Conservation (phyloP, 1,140 invertebrate species). For the Danaus plexippus region DNA sequence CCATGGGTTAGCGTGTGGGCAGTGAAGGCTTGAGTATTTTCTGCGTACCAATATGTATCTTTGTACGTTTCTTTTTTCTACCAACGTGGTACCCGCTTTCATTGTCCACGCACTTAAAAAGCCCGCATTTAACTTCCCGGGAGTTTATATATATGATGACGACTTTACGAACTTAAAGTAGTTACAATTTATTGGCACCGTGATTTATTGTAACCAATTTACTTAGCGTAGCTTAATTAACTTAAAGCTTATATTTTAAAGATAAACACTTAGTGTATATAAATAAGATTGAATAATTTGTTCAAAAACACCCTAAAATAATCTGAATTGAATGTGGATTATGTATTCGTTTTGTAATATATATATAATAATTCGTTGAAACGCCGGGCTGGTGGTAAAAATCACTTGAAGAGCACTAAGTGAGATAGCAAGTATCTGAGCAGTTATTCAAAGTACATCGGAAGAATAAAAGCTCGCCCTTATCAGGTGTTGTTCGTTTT, state of each 20-base stretch:
- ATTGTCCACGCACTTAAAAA: conserved; percentile 56
- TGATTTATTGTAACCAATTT: conserved; percentile 17
- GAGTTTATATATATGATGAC: conserved; percentile 47
- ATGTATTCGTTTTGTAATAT: too few species aligned
- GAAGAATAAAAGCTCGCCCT: conserved; percentile 32
- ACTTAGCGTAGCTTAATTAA: conserved; percentile 19
- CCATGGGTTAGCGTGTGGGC: conserved; percentile 67
- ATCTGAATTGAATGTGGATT: too few species aligned
- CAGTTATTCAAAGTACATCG: conserved; percentile 48
- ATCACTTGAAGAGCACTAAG: conserved; percentile 35
- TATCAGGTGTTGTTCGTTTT: conserved; percentile 27
- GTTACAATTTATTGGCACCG: conserved; percentile 39
- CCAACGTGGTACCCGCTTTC: conserved; percentile 18
- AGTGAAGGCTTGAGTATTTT: conserved; percentile 60
- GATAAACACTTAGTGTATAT: too few species aligned
- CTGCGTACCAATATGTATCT: conserved; percentile 34
- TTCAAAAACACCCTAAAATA: too few species aligned
- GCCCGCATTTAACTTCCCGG: conserved; percentile 46
- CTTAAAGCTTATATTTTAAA: conserved; percentile 1
- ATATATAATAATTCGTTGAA: too few species aligned
- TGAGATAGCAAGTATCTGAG: conserved; percentile 47
- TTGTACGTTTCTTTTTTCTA: conserved; percentile 3
- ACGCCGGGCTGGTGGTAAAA: conserved; percentile 28
- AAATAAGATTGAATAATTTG: too few species aligned
- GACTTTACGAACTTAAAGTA: conserved; percentile 10